phyloP scores from a whole-genome alignment of 2,797 vertebrate genomes.

The Hafferia zeledoni region DNA sequence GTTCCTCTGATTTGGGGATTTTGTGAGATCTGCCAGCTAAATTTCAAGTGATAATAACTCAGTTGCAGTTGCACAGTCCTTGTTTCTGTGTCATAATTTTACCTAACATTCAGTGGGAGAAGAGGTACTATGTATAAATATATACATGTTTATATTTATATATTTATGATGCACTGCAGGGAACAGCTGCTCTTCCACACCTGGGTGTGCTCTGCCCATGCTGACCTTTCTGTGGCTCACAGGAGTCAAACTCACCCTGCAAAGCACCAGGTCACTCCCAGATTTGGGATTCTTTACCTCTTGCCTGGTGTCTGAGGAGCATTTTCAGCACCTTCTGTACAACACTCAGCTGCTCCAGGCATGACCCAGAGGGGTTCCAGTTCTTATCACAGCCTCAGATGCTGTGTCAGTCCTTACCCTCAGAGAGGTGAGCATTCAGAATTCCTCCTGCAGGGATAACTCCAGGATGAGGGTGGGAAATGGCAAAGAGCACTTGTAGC shows the following conservation, averaged over 20 bases:
- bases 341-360: neutral
- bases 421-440: neutral
- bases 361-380: neutral
- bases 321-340: neutral
- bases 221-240: neutral
- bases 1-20: neutral
- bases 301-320: neutral
- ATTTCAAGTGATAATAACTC: neutral
- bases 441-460: neutral
- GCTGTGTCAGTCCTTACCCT: neutral
- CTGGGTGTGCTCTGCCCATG: neutral
- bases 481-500: neutral
- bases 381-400: neutral
- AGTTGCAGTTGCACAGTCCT: neutral
- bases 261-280: neutral
- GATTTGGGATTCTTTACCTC: neutral
- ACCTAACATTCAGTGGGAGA: neutral
- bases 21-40: neutral
- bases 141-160: neutral
- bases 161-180: neutral
- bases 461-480: neutral
- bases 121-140: neutral
- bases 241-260: neutral
- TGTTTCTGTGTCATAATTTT: neutral
- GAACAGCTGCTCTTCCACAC: neutral